These are phyloP conservation scores for Nephrocerus scutellatus DNA, from an alignment of 2,888 invertebrate genomes.

Conservation along the genomic window DNA sequence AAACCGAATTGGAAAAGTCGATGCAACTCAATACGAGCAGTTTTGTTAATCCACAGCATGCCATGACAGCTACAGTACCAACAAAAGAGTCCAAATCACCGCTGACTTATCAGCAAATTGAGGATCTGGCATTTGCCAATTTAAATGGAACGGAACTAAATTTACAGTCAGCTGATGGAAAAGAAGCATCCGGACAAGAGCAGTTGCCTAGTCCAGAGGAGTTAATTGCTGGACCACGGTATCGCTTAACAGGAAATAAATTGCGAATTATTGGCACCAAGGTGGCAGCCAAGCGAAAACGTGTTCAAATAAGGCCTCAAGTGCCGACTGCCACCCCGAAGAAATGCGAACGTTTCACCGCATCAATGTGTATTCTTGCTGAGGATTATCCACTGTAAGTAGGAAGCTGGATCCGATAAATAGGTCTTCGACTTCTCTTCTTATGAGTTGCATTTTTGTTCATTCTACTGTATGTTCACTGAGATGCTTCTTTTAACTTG, in stretches of 20 bases:
- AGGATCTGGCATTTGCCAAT: slow-evolving; percentile 41
- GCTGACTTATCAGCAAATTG: slow-evolving; percentile 33
- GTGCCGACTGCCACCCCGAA: slow-evolving; percentile 21
- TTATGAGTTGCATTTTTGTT: slow-evolving; percentile 2
- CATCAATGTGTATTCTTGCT: slow-evolving; percentile 64
- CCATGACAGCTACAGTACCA: slow-evolving; percentile 2
- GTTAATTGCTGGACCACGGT: slow-evolving; percentile 37
- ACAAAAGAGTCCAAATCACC: slow-evolving; percentile 1
- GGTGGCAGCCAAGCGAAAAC: slow-evolving; percentile 33
- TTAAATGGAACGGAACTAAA: slow-evolving; percentile 38
- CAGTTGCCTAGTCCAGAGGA: slow-evolving; percentile 42
- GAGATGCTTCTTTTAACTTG: not conserved
- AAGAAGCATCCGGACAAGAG: slow-evolving; percentile 22
- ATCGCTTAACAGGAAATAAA: slow-evolving; percentile 30
- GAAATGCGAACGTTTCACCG: slow-evolving; percentile 63
- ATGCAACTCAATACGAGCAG: slow-evolving; percentile 39
- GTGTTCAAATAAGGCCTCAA: slow-evolving; percentile 24
- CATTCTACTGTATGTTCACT: not conserved
- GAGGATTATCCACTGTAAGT: slow-evolving; percentile 73
- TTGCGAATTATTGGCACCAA: slow-evolving; percentile 20
- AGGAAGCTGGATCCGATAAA: slow-evolving; percentile 9
- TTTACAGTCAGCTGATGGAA: slow-evolving; percentile 12
- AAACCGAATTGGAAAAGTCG: slow-evolving; percentile 27
- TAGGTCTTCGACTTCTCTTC: slow-evolving; percentile 12
- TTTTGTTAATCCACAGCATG: slow-evolving; percentile 29